phyloP scores from a whole-genome alignment of 2,888 invertebrate genomes.

The Lucinisca nassula region DNA sequence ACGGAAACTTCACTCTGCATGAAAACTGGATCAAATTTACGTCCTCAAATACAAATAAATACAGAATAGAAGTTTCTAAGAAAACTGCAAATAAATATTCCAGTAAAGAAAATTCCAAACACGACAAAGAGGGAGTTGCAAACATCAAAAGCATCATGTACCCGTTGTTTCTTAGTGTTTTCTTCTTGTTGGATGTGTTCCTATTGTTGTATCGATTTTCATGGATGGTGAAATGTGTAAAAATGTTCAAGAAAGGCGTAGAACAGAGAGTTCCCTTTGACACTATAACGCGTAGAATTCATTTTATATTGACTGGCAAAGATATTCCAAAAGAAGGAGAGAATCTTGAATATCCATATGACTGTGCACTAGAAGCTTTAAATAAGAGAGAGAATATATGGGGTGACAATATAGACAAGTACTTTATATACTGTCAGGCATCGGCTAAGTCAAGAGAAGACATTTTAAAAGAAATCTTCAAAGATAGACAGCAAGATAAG shows the following conservation, averaged over 20 bases:
- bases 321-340: conserved; percentile 70
- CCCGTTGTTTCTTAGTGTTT: conserved; percentile 77
- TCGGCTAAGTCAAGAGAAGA: conserved; percentile 79
- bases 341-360: conserved; percentile 74
- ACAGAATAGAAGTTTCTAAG: neutral
- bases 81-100: neutral
- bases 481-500: conserved; percentile 75
- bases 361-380: conserved; percentile 61
- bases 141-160: conserved; percentile 71
- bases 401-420: conserved; percentile 74
- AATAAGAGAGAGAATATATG: conserved; percentile 76
- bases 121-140: conserved; percentile 34
- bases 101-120: conserved; percentile 7
- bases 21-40: conserved; percentile 54
- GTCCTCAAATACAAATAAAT: neutral
- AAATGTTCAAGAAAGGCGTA: conserved; percentile 75
- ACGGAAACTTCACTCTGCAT: conserved; percentile 20
- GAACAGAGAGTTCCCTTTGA: conserved; percentile 82
- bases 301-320: conserved; percentile 81
- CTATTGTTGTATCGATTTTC: conserved; percentile 79
- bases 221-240: conserved; percentile 76
- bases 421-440: conserved; percentile 78
- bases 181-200: conserved; percentile 78
- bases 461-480: conserved; percentile 81
- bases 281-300: conserved; percentile 78